Conservation (phyloP, 2,113 vertebrate species). For the Stigmatopora argus region DNA sequence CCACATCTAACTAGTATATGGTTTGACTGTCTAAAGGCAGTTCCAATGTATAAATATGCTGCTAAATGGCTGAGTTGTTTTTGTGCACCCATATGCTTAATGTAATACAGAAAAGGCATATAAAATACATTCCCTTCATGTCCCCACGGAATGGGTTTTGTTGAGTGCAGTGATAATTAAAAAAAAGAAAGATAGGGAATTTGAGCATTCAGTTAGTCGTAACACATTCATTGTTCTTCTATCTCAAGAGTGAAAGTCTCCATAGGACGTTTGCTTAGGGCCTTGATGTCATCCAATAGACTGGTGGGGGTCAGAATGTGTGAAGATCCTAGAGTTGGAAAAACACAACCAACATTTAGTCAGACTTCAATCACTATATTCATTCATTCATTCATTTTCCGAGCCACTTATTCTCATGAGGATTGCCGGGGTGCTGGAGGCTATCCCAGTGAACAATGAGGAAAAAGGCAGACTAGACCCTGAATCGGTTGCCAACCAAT, state of each 20-base stretch:
- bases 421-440: too few species aligned
- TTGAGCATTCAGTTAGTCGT: not conserved
- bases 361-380: not conserved
- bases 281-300: conserved; percentile 88
- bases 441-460: too few species aligned
- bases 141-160: conserved; percentile 19
- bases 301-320: conserved; percentile 85
- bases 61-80: not conserved
- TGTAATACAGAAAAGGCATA: conserved; percentile 21
- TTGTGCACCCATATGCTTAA: conserved; percentile 3
- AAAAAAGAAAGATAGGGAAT: not conserved
- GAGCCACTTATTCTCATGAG: too few species aligned
- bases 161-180: conserved; percentile 31
- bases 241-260: conserved; percentile 76
- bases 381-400: too few species aligned
- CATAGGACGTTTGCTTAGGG: conserved; percentile 80
- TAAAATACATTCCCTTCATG: conserved; percentile 54
- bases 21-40: not conserved
- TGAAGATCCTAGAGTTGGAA: conserved; percentile 79
- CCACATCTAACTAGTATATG: not conserved
- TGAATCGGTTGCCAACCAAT: too few species aligned
- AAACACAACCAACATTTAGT: not conserved
- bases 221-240: conserved; percentile 53
- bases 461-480: too few species aligned
- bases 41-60: not conserved